Conservation (phyloP, 2,888 invertebrate species). For the Apeira syringaria region DNA sequence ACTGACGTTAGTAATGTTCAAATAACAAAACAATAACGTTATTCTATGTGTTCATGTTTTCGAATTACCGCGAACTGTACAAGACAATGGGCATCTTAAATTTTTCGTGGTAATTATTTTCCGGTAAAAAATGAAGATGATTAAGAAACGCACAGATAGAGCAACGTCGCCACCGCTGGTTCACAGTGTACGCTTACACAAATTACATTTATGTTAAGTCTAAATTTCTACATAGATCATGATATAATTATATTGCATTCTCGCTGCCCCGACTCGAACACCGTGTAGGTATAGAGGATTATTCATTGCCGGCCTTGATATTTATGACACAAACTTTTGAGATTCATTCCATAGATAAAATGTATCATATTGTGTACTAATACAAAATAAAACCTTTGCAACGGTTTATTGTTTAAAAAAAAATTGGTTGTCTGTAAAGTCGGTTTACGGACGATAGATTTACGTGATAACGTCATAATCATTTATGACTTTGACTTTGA, state of each 20-base stretch:
- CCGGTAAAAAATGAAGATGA: slow-evolving; percentile 12
- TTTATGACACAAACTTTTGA: slow-evolving; percentile 59
- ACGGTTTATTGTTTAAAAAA: slow-evolving; percentile 25
- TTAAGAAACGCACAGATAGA: slow-evolving; percentile 12
- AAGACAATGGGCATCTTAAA: slow-evolving; percentile 1
- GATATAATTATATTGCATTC: slow-evolving; percentile 45
- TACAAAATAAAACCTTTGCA: slow-evolving; percentile 28
- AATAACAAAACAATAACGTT: neutral
- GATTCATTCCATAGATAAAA: slow-evolving; percentile 46
- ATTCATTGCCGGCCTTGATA: slow-evolving; percentile 60
- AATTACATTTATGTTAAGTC: slow-evolving; percentile 31
- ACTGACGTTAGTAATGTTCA: slow-evolving; percentile 19
- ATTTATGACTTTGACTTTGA: too few relatives aligned
- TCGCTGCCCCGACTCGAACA: slow-evolving; percentile 42
- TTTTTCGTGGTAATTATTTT: slow-evolving; percentile 10
- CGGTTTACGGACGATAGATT: too few relatives aligned
- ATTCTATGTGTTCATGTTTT: slow-evolving; percentile 8
- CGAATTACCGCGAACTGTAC: slow-evolving; percentile 11
- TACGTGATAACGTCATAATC: too few relatives aligned
- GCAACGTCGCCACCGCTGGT: slow-evolving; percentile 5
- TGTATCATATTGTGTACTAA: slow-evolving; percentile 34
- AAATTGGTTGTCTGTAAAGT: too few relatives aligned
- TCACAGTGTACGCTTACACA: slow-evolving; percentile 34
- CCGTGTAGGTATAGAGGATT: slow-evolving; percentile 49
- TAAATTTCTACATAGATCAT: slow-evolving; percentile 40